These are phyloP conservation scores for Parascotia fuliginaria DNA, from an alignment of 2,888 invertebrate genomes.

Conservation along the genomic window DNA sequence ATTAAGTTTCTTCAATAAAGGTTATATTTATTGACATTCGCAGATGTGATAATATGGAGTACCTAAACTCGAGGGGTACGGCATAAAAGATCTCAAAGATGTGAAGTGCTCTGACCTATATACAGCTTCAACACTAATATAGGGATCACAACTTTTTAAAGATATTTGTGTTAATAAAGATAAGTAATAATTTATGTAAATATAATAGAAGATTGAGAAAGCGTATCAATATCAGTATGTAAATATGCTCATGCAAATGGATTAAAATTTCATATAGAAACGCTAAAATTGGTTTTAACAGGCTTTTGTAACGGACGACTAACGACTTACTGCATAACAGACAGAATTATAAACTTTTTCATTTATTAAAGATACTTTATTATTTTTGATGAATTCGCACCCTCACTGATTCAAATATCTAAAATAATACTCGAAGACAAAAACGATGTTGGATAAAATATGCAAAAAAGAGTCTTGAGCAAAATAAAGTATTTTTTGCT, in stretches of 20 bases:
- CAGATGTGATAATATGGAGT: too few relatives aligned
- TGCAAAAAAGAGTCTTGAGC: slow-evolving; percentile 8
- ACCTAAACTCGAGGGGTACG: too few relatives aligned
- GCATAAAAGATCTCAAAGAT: too few relatives aligned
- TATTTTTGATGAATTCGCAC: background rate
- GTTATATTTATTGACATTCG: too few relatives aligned
- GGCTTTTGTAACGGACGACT: background rate
- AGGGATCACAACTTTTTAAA: too few relatives aligned
- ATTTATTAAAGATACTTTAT: too few relatives aligned
- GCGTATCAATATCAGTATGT: slow-evolving; percentile 14
- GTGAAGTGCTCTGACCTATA: too few relatives aligned
- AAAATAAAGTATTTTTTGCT: slow-evolving; percentile 27
- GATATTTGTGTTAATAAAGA: slow-evolving; percentile 7
- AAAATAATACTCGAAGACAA: background rate
- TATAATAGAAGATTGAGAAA: slow-evolving; percentile 1
- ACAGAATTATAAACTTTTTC: too few relatives aligned
- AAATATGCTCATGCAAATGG: slow-evolving; percentile 13
- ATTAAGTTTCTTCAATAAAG: too few relatives aligned
- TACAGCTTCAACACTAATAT: too few relatives aligned
- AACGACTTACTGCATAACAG: background rate
- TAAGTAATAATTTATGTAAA: slow-evolving; percentile 2
- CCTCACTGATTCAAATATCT: background rate
- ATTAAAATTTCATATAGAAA: slow-evolving; percentile 10
- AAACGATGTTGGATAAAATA: slow-evolving; percentile 6
- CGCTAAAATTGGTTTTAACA: background rate